These are phyloP conservation scores for Epistrophe eligans DNA, from an alignment of 2,888 invertebrate species.

Conservation along the genomic window DNA sequence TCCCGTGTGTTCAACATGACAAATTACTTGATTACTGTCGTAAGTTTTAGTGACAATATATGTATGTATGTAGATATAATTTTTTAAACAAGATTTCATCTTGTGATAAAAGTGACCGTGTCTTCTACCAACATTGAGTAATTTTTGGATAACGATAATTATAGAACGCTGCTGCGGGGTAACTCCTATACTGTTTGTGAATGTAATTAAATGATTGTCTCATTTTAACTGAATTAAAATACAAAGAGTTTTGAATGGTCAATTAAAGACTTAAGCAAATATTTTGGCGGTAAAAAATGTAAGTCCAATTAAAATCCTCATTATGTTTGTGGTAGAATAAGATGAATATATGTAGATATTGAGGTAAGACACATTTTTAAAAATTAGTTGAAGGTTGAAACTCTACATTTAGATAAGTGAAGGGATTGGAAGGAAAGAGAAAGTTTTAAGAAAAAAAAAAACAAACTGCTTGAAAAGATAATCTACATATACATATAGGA, in stretches of 20 bases:
- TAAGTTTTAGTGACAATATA: conserved; percentile 34
- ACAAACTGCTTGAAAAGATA: too few species aligned
- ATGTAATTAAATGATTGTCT: conserved; percentile 61
- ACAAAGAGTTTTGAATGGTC: not conserved
- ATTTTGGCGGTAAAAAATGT: not conserved
- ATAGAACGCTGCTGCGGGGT: conserved; percentile 10
- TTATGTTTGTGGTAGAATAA: too few species aligned
- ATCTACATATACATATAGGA: too few species aligned
- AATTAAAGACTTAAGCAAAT: not conserved
- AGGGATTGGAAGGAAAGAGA: too few species aligned
- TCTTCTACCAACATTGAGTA: conserved; percentile 28
- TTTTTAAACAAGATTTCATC: conserved; percentile 33
- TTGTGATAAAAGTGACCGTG: conserved; percentile 17
- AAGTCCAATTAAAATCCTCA: too few species aligned
- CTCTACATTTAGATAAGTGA: too few species aligned
- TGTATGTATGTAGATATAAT: too few species aligned
- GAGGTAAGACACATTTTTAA: too few species aligned
- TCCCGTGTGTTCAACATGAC: conserved; percentile 53
- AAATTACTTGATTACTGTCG: conserved; percentile 73
- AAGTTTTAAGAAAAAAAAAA: too few species aligned
- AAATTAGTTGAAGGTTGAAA: too few species aligned
- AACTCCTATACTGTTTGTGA: conserved; percentile 18
- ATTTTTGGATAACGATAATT: conserved; percentile 47
- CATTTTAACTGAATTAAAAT: conserved; percentile 17
- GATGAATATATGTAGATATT: too few species aligned